Evolutionary conservation across 2,888 invertebrate genomes (phyloP).

Genomic region (Acrobasis repandana): DNA sequence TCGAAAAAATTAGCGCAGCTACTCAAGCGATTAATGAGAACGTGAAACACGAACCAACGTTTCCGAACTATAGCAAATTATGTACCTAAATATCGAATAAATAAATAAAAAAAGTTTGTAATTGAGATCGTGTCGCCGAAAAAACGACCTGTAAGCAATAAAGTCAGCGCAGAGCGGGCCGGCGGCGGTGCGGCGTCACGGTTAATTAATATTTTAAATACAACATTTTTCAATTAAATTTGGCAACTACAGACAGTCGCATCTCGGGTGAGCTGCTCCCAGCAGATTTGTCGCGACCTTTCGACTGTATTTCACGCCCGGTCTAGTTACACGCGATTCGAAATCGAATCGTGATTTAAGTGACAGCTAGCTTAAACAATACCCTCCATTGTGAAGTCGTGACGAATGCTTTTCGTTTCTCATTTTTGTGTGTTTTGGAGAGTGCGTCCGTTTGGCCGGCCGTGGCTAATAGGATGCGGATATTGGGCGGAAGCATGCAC

Average conservation of each 20-base stretch:
- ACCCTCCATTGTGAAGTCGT: slow-evolving; percentile 65
- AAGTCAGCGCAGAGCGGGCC: slow-evolving; percentile 55
- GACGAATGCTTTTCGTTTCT: slow-evolving; percentile 69
- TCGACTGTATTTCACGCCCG: slow-evolving; percentile 45
- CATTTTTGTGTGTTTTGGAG: slow-evolving; percentile 77
- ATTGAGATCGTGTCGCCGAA: slow-evolving; percentile 66
- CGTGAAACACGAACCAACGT: slow-evolving; percentile 70
- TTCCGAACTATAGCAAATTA: slow-evolving; percentile 69
- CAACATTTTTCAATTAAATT: slow-evolving; percentile 67
- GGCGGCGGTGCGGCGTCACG: slow-evolving; percentile 56
- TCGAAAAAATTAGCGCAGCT: slow-evolving; percentile 77
- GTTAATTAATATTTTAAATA: slow-evolving; percentile 74
- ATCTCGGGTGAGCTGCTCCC: slow-evolving; percentile 39
- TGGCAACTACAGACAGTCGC: slow-evolving; percentile 49
- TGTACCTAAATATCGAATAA: slow-evolving; percentile 69
- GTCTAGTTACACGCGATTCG: slow-evolving; percentile 62
- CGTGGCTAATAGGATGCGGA: slow-evolving; percentile 72
- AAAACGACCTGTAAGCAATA: slow-evolving; percentile 61
- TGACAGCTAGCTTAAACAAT: slow-evolving; percentile 70
- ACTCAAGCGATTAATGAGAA: slow-evolving; percentile 78
- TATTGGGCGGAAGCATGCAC: slow-evolving; percentile 74
- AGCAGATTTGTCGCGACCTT: slow-evolving; percentile 45
- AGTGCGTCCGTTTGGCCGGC: slow-evolving; percentile 62
- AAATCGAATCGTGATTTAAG: slow-evolving; percentile 51
- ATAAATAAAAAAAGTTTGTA: slow-evolving; percentile 59